Base-by-base conservation (phyloP, 2,888 invertebrate genomes). In the Cephus nigrinus region DNA sequence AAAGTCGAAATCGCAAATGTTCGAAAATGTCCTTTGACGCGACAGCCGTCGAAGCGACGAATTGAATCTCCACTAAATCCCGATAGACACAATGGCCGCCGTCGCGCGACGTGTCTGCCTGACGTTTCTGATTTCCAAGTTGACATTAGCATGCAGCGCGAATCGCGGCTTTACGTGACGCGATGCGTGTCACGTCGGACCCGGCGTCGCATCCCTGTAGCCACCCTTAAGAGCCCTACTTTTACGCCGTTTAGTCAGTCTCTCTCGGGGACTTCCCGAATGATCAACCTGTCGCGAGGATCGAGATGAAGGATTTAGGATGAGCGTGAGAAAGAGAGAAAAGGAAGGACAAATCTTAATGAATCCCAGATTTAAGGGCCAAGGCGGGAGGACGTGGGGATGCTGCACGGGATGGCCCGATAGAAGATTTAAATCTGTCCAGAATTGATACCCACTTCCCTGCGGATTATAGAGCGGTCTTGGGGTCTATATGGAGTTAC, bases 111-210 rank as follows among this genome's bases (percentile, higher is more conserved):
- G 85, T 84, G 78, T 84, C 82, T 81, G 82, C 86, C 89, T 88
- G 89, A 88, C 89, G 85, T 86, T 88, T 87, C 87, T 86, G 88
- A 89, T 89, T 89, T 89, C 81, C 83, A 79, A 81, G 78, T 76
- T 77, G 78, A 82, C 87, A 90, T 89, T 90, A 88, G 90, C 89
- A 89, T 90, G 90, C 90, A 82, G 81, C 83, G 85, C 81, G 85
- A 83, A 85, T 83, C 84, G 83, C 84, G 80, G 78, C 79, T 76
- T 69, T 71, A 83, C 83, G 85, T 83, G 78, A 73, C 76, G 72
- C 86, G 85, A 90, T 89, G 89, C 90, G 86, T 86, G 88, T 89
- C 89, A 89, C 90, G 89, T 88, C 86, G 84, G 80, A 80, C 40
- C 74, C 78, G 71, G 80, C 79, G 80, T 81, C 79, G 74, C 78